These are phyloP conservation scores for Oreochromis tanganicae DNA, from an alignment of 2,113 vertebrate genomes.

Conservation along the genomic window DNA sequence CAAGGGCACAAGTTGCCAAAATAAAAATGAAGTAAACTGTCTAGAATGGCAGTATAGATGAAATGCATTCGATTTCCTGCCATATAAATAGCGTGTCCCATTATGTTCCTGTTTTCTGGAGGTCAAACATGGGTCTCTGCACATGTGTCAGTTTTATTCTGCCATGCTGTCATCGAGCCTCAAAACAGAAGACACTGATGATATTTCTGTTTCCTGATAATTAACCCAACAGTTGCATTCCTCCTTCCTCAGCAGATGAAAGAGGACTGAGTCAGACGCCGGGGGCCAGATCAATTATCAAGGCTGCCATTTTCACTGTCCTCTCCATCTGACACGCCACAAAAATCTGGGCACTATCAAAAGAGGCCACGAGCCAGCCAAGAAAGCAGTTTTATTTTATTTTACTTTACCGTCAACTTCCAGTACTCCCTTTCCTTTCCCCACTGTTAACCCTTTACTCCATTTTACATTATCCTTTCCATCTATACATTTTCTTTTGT, in stretches of 20 bases:
- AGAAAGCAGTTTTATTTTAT: conserved; percentile 40
- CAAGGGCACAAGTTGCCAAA: neutral
- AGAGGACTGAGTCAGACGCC: conserved; percentile 36
- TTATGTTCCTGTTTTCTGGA: neutral
- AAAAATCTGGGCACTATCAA: conserved; percentile 61
- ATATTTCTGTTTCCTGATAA: conserved; percentile 20
- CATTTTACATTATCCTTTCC: conserved; percentile 1
- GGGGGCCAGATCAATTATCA: conserved; percentile 69
- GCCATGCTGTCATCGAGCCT: neutral
- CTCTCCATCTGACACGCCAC: conserved; percentile 43
- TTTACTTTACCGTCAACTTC: conserved; percentile 26
- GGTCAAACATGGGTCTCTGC: neutral
- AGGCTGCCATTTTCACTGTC: conserved; percentile 61
- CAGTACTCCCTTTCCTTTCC: conserved; percentile 41
- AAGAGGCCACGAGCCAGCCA: conserved; percentile 39
- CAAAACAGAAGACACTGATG: neutral
- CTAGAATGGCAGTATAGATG: neutral
- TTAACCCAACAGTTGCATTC: conserved; percentile 47
- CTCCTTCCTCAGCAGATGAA: conserved; percentile 58
- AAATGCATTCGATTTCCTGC: neutral
- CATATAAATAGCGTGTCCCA: neutral
- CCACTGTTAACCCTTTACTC: conserved; percentile 23
- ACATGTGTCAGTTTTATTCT: neutral
- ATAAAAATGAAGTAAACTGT: neutral
- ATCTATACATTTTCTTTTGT: neutral